Conservation (phyloP, 2,888 invertebrate species). For the Diploptera punctata region DNA sequence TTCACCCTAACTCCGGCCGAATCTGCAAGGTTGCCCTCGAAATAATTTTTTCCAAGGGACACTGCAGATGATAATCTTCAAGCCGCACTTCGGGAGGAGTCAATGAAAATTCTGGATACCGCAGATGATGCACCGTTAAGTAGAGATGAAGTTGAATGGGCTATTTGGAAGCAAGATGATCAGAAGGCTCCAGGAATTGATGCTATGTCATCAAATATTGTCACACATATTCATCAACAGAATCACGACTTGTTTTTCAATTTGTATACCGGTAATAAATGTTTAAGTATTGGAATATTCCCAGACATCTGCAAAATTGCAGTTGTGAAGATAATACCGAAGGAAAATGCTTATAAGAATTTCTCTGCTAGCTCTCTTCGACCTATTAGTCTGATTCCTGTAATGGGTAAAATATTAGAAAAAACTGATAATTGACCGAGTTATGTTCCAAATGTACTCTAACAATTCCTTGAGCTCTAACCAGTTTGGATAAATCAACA, state of each 20-base stretch:
- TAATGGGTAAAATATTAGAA: background rate
- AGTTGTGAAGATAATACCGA: background rate
- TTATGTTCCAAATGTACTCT: background rate
- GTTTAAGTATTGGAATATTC: background rate
- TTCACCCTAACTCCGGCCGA: no score
- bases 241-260: background rate
- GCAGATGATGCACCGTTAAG: background rate
- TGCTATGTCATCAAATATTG: slow-evolving; percentile 4
- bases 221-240: background rate
- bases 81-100: background rate
- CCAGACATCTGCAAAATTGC: slow-evolving; percentile 7
- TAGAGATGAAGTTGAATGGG: background rate
- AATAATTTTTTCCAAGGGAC: background rate
- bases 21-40: no score
- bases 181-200: background rate
- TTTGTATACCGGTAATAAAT: background rate
- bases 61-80: background rate
- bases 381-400: background rate
- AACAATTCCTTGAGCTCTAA: background rate
- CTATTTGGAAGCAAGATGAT: background rate
- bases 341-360: background rate
- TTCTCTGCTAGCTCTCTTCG: background rate
- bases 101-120: background rate
- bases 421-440: background rate
- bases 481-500: background rate